Conservation (phyloP, 2,888 invertebrate species). For the Prosopocoilus inquinatus region DNA sequence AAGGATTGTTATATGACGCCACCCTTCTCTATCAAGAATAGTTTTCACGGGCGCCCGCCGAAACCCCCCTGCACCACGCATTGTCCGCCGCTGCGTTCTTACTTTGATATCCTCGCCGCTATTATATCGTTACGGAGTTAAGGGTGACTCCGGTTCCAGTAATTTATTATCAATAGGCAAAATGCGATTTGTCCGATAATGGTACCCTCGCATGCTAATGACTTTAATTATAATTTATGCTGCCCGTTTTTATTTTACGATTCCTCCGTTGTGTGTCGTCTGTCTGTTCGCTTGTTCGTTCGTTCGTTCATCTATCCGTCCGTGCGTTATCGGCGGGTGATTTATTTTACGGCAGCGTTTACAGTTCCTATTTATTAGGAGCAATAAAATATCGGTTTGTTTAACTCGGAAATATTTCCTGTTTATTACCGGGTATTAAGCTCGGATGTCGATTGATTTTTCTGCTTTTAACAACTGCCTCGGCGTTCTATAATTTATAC, state of each 20-base stretch:
- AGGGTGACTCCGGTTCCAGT: conserved; percentile 22
- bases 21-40: not conserved
- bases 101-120: conserved; percentile 25
- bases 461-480: too few relatives aligned
- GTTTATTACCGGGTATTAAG: too few relatives aligned
- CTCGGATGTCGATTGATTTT: too few relatives aligned
- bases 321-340: too few relatives aligned
- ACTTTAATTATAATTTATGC: not conserved
- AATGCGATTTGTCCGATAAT: not conserved
- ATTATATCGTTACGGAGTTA: conserved; percentile 27
- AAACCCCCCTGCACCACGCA: not conserved
- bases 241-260: not conserved
- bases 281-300: too few relatives aligned
- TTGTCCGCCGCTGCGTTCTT: conserved; percentile 16
- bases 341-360: too few relatives aligned
- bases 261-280: too few relatives aligned
- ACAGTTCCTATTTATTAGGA: too few relatives aligned
- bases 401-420: too few relatives aligned
- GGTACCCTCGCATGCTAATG: not conserved
- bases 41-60: not conserved
- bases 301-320: too few relatives aligned
- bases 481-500: too few relatives aligned
- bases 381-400: too few relatives aligned
- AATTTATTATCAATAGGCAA: conserved; percentile 5
- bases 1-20: conserved; percentile 4